Base-by-base conservation (phyloP, 2,113 vertebrate species). In the Scortum barcoo region DNA sequence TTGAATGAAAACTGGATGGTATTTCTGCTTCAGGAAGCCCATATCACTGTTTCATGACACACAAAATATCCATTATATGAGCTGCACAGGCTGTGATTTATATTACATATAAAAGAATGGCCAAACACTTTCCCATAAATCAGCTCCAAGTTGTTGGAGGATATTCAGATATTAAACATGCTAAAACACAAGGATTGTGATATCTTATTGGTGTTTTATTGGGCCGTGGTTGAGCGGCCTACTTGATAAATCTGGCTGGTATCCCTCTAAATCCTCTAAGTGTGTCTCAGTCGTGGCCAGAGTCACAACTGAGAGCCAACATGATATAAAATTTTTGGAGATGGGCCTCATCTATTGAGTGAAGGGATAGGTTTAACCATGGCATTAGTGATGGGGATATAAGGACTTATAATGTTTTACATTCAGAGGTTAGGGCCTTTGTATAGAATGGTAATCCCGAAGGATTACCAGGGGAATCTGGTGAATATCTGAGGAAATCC, bases 401-500 rank as follows among this genome's bases (percentile, higher is more conserved):
- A 79, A 80, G 87, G 85, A 69, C 72, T 93, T 94, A 91, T 78
- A 78, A 85, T 91, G 91, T 82, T 93, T 91, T 90, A 77, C 69
- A 83, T 91, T 91, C 88, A 91, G 85, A 90, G 93, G 90, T 92
- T 89, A 86, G 77, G 83, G 63, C 62, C 84, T 90, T 14, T 1
- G 82, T 93, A 88, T 91, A 88, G 86, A 78, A 87, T 78, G 81
- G 81, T 93, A 93, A 93, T 93, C 92, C 88, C 28, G 0, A 26
- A 50, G 87, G 93, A 94, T 93, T 93, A 93, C 85, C 1, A 68
- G 20, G 48, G 28, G 86, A 92, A 91, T 93, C 91, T 91, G 78
- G 80, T 86, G 80, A 93, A 93, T 89, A 93, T 93, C 89, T 89
- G 85, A 70, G 91, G 89, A 93, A 93, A 93, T 93, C 89, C 90